These are phyloP conservation scores for Pachycephus smyrnensis DNA, from an alignment of 2,888 invertebrate species.

Conservation along the genomic window DNA sequence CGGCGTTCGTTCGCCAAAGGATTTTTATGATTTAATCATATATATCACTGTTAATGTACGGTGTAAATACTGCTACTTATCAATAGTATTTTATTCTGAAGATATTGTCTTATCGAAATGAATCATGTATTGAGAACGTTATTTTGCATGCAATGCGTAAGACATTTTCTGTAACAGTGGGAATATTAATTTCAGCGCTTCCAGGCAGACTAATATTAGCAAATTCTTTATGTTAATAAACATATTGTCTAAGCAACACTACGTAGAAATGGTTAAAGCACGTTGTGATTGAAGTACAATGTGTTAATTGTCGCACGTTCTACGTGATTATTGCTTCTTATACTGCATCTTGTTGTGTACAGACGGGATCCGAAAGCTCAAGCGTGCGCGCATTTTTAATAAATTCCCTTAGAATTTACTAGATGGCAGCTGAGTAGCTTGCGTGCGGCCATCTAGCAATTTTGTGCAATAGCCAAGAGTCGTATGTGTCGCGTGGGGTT, in stretches of 20 bases:
- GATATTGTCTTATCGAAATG: background rate
- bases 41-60: background rate
- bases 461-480: constrained; percentile 6
- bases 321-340: background rate
- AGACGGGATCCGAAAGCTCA: background rate
- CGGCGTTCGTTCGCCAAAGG: background rate
- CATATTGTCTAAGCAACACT: background rate
- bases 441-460: constrained; percentile 17
- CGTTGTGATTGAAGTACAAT: background rate
- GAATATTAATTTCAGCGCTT: background rate
- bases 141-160: background rate
- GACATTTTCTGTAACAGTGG: background rate
- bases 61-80: background rate
- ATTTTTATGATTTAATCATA: background rate
- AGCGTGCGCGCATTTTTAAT: background rate
- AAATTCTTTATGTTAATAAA: background rate
- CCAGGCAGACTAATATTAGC: background rate
- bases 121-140: background rate
- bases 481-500: constrained; percentile 7
- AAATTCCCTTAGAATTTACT: constrained; percentile 18
- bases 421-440: constrained; percentile 20
- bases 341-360: background rate
- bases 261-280: background rate
- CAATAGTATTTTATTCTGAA: background rate
- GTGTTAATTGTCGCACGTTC: background rate